Evolutionary conservation across 2,113 vertebrate genomes (phyloP).

Genomic region (Gopherus flavomarginatus): DNA sequence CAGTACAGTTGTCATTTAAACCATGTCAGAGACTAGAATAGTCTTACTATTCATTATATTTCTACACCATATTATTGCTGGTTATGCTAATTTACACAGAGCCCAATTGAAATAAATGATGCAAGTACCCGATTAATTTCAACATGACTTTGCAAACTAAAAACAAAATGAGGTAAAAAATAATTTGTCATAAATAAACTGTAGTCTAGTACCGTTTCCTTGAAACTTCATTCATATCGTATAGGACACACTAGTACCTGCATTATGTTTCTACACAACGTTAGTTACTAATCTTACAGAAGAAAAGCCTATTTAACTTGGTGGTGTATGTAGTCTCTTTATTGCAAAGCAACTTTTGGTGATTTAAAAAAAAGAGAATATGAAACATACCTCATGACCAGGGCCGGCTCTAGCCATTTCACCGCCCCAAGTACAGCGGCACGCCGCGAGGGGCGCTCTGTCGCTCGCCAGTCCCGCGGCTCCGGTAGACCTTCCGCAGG

Average conservation of each 20-base stretch:
- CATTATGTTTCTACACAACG: neutral
- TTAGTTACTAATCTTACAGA: slow-evolving; percentile 55
- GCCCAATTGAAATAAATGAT: neutral
- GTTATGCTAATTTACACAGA: neutral
- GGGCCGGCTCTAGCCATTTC: too few relatives aligned
- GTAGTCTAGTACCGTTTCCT: slow-evolving; percentile 37
- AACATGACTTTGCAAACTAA: slow-evolving; percentile 12
- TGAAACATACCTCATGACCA: neutral
- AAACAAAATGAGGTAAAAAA: neutral
- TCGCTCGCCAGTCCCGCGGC: too few relatives aligned
- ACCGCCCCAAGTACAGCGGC: too few relatives aligned
- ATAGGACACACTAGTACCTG: fast-evolving
- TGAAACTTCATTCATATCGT: neutral
- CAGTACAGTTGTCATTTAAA: neutral
- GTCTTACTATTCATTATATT: neutral
- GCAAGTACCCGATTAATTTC: neutral
- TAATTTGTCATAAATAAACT: slow-evolving; percentile 48
- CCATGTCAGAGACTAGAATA: neutral
- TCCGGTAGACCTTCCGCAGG: too few relatives aligned
- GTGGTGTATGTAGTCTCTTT: fast-evolving
- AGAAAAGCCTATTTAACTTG: neutral
- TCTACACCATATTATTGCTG: neutral
- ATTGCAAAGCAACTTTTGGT: neutral
- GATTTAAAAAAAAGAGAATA: neutral
- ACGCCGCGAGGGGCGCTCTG: too few relatives aligned